Conservation (phyloP, 2,888 invertebrate genomes). For the Antheraea assamensis region DNA sequence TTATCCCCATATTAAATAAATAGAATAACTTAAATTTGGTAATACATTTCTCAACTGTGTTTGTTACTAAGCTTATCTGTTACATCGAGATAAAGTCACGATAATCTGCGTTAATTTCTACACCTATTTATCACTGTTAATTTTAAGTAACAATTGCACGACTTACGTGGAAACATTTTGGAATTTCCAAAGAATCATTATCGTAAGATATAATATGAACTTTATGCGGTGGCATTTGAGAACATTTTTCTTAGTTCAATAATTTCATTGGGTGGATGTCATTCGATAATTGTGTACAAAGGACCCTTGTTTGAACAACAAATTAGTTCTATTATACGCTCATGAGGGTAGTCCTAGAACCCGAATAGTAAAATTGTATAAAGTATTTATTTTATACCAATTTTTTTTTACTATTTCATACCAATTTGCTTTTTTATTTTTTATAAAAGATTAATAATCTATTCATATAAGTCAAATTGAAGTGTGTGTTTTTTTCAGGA, state of each 20-base stretch:
- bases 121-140: constrained; percentile 3
- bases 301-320: constrained; percentile 79
- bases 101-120: neutral
- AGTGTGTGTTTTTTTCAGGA: too few relatives aligned
- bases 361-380: constrained; percentile 22
- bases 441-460: too few relatives aligned
- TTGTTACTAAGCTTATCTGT: constrained; percentile 21
- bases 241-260: neutral
- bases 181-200: neutral
- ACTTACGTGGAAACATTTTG: constrained; percentile 9
- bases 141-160: constrained; percentile 7
- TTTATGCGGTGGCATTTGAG: constrained; percentile 26
- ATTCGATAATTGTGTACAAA: constrained; percentile 65
- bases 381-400: constrained; percentile 58
- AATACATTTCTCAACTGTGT: neutral
- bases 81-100: constrained; percentile 26
- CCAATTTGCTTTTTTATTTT: too few relatives aligned
- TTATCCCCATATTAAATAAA: neutral
- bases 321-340: constrained; percentile 80
- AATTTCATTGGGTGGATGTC: constrained; percentile 39
- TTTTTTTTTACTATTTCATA: neutral
- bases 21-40: neutral
- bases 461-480: too few relatives aligned
- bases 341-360: constrained; percentile 46
- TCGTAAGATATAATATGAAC: constrained; percentile 31